Percentiles rank a stretch among this genome's conserved stretches.
phyloP scores from a whole-genome alignment of 2,113 vertebrate genomes.

The Clarias batrachus region DNA sequence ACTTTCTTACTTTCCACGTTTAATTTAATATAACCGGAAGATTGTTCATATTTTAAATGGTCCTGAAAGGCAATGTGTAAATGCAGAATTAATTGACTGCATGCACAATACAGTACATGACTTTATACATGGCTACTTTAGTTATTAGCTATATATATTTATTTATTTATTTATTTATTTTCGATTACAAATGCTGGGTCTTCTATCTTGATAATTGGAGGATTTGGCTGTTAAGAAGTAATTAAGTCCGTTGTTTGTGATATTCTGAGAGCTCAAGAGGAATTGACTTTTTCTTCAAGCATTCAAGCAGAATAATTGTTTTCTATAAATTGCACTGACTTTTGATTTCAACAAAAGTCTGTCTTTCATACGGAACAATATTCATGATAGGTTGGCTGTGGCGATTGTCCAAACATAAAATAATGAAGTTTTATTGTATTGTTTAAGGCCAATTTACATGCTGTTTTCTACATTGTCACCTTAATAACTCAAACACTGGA shows the following conservation, averaged over 20 bases:
- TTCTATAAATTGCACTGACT: not conserved
- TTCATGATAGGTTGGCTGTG: not conserved
- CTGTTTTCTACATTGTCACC: conserved; percentile 11
- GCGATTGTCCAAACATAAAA: conserved; percentile 8
- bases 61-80: conserved; percentile 34
- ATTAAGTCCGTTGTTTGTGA: conserved; percentile 23
- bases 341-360: conserved; percentile 22
- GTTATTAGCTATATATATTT: not conserved
- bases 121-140: not conserved
- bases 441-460: conserved; percentile 34
- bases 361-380: conserved; percentile 32
- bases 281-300: conserved; percentile 21
- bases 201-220: not conserved
- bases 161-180: not conserved
- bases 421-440: conserved; percentile 7
- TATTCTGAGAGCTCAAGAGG: conserved; percentile 27
- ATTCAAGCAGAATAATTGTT: conserved; percentile 4
- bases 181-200: not conserved
- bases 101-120: conserved; percentile 37
- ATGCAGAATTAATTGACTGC: conserved; percentile 39
- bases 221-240: conserved; percentile 14
- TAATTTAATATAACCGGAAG: not conserved
- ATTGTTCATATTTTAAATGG: conserved; percentile 1
- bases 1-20: conserved; percentile 8
- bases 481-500: conserved; percentile 32